A percentile compares a stretch with the other conserved stretches of the same genome.
These are phyloP conservation scores for Baccha elongata DNA, from an alignment of 2,888 invertebrate species.

Conservation along the genomic window DNA sequence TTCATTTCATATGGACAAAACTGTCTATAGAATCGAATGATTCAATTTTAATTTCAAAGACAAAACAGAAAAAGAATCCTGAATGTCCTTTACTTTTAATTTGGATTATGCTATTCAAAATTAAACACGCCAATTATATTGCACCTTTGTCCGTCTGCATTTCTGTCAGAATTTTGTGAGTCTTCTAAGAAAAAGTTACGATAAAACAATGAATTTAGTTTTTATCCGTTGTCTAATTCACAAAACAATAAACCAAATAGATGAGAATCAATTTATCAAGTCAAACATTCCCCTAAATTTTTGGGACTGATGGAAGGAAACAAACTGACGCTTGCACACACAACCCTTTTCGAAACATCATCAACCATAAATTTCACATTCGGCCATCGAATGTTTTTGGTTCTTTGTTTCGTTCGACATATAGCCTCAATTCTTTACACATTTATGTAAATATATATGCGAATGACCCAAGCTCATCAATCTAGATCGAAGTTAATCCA, in stretches of 20 bases:
- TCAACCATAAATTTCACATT: slow-evolving; percentile 61
- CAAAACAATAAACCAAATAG: slow-evolving; percentile 55
- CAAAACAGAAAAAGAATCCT: too few species aligned
- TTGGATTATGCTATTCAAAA: too few species aligned
- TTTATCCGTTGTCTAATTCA: slow-evolving; percentile 32
- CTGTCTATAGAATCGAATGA: too few species aligned
- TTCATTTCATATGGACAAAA: too few species aligned
- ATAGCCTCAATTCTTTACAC: not conserved
- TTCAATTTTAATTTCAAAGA: too few species aligned
- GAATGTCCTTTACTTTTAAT: too few species aligned
- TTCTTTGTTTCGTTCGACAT: slow-evolving; percentile 38
- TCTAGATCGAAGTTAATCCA: slow-evolving; percentile 69
- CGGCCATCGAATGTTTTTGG: slow-evolving; percentile 57
- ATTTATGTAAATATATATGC: not conserved
- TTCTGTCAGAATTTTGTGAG: too few species aligned
- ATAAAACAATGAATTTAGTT: too few species aligned
- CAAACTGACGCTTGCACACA: slow-evolving; percentile 34
- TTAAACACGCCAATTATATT: too few species aligned
- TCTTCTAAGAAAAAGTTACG: too few species aligned
- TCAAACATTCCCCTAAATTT: slow-evolving; percentile 39
- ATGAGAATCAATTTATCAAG: slow-evolving; percentile 65
- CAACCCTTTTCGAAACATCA: slow-evolving; percentile 62
- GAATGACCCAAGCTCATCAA: slow-evolving; percentile 48
- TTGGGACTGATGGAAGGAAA: slow-evolving; percentile 9
- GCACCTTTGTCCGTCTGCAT: too few species aligned